Conservation (phyloP, 2,113 vertebrate genomes). For the Dipodomys ordii region DNA sequence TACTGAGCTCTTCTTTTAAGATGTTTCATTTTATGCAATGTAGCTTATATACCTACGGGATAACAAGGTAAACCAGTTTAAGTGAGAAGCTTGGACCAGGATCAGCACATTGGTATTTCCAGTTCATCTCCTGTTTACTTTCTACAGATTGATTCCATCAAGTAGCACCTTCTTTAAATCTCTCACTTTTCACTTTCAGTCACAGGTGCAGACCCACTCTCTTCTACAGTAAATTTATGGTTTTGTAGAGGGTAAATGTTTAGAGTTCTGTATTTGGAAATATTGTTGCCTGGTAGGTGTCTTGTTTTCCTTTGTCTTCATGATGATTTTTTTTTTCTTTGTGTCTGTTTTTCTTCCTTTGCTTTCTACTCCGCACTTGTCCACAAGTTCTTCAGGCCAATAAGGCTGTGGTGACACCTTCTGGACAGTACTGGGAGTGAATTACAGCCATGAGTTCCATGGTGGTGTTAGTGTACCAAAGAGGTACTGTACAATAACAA, state of each 20-base stretch:
- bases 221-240: not conserved
- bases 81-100: slow-evolving; percentile 29
- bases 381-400: slow-evolving; percentile 75
- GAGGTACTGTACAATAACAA: slow-evolving; percentile 1
- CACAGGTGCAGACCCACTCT: not conserved
- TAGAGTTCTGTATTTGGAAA: slow-evolving; percentile 36
- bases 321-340: slow-evolving; percentile 73
- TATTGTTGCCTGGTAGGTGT: slow-evolving; percentile 63
- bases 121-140: slow-evolving; percentile 45
- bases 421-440: slow-evolving; percentile 82
- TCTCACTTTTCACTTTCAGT: not conserved
- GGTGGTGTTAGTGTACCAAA: slow-evolving; percentile 16
- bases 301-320: slow-evolving; percentile 80
- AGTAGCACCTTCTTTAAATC: slow-evolving; percentile 4
- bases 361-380: slow-evolving; percentile 74
- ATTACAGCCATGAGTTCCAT: slow-evolving; percentile 64
- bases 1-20: slow-evolving; percentile 38
- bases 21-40: slow-evolving; percentile 40
- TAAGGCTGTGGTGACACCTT: slow-evolving; percentile 84
- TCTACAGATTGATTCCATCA: slow-evolving; percentile 8
- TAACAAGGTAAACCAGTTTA: slow-evolving; percentile 21
- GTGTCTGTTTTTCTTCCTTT: slow-evolving; percentile 77
- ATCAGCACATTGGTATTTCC: slow-evolving; percentile 52
- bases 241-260: not conserved
- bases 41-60: not conserved